phyloP scores from a whole-genome alignment of 2,888 invertebrate genomes.

The Lordiphosa fenestrarum region DNA sequence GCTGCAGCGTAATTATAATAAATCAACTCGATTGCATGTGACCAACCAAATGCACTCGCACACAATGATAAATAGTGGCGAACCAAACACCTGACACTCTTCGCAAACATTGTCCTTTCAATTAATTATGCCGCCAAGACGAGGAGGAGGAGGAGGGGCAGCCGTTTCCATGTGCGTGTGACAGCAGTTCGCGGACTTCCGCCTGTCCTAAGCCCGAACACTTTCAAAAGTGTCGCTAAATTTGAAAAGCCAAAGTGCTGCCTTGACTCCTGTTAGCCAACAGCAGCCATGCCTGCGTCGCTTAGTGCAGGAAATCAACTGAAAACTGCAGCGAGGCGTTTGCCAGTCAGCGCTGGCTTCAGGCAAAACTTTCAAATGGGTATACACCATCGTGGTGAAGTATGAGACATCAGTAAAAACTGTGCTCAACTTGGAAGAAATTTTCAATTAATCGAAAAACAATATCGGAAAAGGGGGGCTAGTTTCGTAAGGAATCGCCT shows the following conservation, averaged over 20 bases:
- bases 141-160: neutral
- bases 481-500: too few species aligned
- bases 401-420: too few species aligned
- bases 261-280: conserved; percentile 4
- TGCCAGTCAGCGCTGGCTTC: neutral
- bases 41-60: conserved; percentile 41
- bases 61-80: conserved; percentile 52
- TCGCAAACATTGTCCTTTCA: conserved; percentile 64
- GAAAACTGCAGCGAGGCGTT: conserved; percentile 22
- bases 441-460: too few species aligned
- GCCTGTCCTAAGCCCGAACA: conserved; percentile 16
- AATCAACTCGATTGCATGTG: conserved; percentile 60
- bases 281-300: neutral
- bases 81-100: conserved; percentile 63
- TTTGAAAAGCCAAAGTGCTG: neutral
- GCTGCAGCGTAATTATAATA: conserved; percentile 66
- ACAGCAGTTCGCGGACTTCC: conserved; percentile 18
- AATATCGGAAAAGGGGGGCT: too few species aligned
- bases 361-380: conserved; percentile 1
- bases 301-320: conserved; percentile 35
- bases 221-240: conserved; percentile 11
- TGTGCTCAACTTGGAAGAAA: too few species aligned
- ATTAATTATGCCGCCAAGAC: conserved; percentile 63
- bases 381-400: conserved; percentile 2
- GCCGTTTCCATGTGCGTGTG: conserved; percentile 21